Evolutionary conservation across 2,113 vertebrate species (phyloP).

Genomic region (Eclectus roratus): DNA sequence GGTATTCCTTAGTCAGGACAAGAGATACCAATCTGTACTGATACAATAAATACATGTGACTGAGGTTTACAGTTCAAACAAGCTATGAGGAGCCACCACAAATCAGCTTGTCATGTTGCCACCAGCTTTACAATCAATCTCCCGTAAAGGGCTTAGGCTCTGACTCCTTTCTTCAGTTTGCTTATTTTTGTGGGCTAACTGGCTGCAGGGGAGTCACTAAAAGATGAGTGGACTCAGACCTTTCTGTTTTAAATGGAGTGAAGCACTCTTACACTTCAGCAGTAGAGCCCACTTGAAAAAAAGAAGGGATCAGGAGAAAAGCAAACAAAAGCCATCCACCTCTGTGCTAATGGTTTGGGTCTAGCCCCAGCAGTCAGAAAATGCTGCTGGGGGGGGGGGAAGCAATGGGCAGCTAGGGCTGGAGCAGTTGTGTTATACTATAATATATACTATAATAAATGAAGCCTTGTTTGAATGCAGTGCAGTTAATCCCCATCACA

Average conservation of each 20-base stretch:
- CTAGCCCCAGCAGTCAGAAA: not conserved
- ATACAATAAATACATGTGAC: constrained; percentile 46
- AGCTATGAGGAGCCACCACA: constrained; percentile 54
- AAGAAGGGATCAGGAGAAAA: not conserved
- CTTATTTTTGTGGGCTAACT: constrained; percentile 63
- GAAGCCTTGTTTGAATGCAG: not conserved
- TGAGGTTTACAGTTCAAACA: constrained; percentile 54
- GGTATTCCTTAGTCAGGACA: not conserved
- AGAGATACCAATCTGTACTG: not conserved
- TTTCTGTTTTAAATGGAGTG: constrained; percentile 30
- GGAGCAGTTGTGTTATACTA: not conserved
- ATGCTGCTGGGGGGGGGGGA: accelerated
- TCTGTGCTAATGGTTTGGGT: not conserved
- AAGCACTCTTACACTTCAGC: not conserved
- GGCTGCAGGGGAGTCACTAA: constrained; percentile 22
- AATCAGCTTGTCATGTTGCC: constrained; percentile 63
- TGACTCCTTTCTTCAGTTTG: constrained; percentile 55
- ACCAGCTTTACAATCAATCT: constrained; percentile 60
- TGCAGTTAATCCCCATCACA: not conserved
- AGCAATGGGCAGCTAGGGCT: not conserved
- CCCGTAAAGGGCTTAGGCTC: constrained; percentile 46
- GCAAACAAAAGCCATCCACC: not conserved
- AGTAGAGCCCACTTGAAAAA: not conserved
- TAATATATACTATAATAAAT: not conserved
- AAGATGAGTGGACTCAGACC: constrained; percentile 14